Conservation (phyloP, 1,140 invertebrate species). For the Pemphigus obesinymphae region DNA sequence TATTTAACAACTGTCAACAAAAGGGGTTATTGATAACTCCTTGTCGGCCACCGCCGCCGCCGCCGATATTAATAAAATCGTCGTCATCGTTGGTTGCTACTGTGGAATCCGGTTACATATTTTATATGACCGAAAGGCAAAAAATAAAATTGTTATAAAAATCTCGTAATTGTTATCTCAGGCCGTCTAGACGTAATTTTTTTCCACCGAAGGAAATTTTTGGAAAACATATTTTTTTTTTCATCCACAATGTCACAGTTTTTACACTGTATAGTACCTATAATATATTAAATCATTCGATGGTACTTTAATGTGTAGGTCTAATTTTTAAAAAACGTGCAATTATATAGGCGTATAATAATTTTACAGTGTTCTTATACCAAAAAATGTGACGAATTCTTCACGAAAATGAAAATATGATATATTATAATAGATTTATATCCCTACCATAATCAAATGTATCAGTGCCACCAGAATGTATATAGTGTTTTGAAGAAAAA, state of each 20-base stretch:
- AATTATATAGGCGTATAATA: too few relatives aligned
- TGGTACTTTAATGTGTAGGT: too few relatives aligned
- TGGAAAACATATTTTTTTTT: not conserved
- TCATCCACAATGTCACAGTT: not conserved
- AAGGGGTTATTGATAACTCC: conserved; percentile 27
- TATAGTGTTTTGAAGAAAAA: too few relatives aligned
- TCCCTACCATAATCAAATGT: too few relatives aligned
- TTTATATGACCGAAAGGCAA: not conserved
- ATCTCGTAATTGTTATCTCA: not conserved
- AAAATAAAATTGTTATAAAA: not conserved
- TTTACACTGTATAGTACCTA: too few relatives aligned
- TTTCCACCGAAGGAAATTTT: not conserved
- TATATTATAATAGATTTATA: too few relatives aligned
- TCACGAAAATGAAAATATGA: too few relatives aligned
- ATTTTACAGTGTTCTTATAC: too few relatives aligned
- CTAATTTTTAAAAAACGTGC: too few relatives aligned
- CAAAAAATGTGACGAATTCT: too few relatives aligned
- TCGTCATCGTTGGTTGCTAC: not conserved
- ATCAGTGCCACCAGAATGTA: too few relatives aligned
- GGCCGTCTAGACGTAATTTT: not conserved
- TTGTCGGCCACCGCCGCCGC: not conserved
- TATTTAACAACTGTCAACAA: conserved; percentile 29
- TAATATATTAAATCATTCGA: too few relatives aligned
- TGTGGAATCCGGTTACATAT: conserved; percentile 28
- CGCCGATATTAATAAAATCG: conserved; percentile 13